Conservation (phyloP, 1,140 invertebrate genomes). For the Periplaneta americana region DNA sequence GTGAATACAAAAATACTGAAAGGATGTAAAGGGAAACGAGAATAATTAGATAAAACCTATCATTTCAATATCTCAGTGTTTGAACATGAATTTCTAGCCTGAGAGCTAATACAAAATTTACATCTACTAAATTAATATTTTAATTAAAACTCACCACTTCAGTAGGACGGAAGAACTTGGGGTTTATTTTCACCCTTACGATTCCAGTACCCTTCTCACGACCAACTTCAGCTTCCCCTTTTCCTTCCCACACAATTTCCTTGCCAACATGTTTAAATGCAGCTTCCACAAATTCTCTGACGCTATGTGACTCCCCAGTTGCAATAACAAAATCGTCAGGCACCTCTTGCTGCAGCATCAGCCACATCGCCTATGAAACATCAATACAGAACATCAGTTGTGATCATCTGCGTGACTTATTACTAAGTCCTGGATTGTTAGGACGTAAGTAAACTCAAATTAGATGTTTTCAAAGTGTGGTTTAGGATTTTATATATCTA, state of each 20-base stretch:
- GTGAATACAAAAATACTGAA: neutral
- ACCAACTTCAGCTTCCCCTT: conserved; percentile 78
- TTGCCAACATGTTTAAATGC: conserved; percentile 78
- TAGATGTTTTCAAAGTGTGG: too few relatives aligned
- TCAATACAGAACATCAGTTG: too few relatives aligned
- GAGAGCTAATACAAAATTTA: neutral
- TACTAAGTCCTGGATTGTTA: too few relatives aligned
- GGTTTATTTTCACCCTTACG: conserved; percentile 85
- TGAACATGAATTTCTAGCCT: neutral
- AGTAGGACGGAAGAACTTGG: conserved; percentile 94
- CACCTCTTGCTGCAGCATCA: conserved; percentile 92
- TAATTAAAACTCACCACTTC: conserved; percentile 90
- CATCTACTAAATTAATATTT: neutral
- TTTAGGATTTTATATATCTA: too few relatives aligned
- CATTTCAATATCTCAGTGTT: neutral
- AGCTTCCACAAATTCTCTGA: conserved; percentile 92
- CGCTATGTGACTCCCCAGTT: conserved; percentile 91
- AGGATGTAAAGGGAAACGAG: neutral
- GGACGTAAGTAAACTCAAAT: too few relatives aligned
- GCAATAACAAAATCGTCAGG: conserved; percentile 98
- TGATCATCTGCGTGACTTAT: too few relatives aligned
- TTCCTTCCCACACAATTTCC: conserved; percentile 79
- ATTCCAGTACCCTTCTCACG: conserved; percentile 73
- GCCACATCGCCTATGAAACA: conserved; percentile 93
- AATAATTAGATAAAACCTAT: neutral